These are phyloP conservation scores for Meteorus cinctellus DNA, from an alignment of 2,888 invertebrate species.

Conservation along the genomic window DNA sequence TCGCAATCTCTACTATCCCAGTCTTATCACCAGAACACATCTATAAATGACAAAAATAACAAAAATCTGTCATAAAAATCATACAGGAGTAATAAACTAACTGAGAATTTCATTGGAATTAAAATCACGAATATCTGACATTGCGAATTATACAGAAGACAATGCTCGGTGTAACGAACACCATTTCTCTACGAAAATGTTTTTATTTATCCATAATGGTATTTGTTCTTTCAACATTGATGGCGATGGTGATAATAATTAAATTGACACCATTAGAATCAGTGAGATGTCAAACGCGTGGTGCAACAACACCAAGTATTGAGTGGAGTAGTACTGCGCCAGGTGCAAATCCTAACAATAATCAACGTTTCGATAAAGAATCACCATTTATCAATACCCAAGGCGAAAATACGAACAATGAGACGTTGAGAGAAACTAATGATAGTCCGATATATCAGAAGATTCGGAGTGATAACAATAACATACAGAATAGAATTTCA, in stretches of 20 bases:
- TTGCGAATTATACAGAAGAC: not conserved
- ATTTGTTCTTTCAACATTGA: conserved; percentile 63
- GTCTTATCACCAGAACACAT: not conserved
- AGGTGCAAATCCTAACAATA: conserved; percentile 33
- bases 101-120: not conserved
- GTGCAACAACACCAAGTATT: conserved; percentile 57
- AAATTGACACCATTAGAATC: conserved; percentile 65
- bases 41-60: not conserved
- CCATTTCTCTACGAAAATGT: conserved; percentile 62
- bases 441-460: conserved; percentile 53
- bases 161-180: conserved; percentile 57
- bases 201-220: conserved; percentile 64
- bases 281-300: conserved; percentile 60
- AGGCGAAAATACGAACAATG: not conserved
- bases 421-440: not conserved
- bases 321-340: conserved; percentile 64
- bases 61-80: not conserved
- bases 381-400: conserved; percentile 13
- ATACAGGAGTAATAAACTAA: not conserved
- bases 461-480: conserved; percentile 51
- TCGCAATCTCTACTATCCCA: not conserved
- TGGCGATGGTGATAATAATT: conserved; percentile 65
- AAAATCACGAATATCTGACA: not conserved
- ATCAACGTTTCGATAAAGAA: conserved; percentile 6
- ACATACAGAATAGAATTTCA: conserved; percentile 59